These are phyloP conservation scores for Azorinus chamasolen DNA, from an alignment of 2,888 invertebrate genomes.

Conservation along the genomic window DNA sequence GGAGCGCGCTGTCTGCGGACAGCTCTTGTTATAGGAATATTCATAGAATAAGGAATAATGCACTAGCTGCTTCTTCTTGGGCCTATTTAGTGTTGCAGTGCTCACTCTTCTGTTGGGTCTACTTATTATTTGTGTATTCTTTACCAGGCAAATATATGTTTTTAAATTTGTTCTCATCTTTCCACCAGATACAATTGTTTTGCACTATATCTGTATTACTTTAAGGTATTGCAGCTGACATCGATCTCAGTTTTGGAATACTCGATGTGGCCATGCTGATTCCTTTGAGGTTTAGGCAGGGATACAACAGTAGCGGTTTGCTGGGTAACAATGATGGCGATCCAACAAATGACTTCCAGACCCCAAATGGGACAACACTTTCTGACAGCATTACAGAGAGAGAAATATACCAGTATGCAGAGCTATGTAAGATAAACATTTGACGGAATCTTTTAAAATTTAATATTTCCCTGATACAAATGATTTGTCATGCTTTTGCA, in stretches of 20 bases:
- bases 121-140: too few species aligned
- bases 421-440: conserved; percentile 32
- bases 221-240: conserved; percentile 25
- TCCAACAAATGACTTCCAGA: conserved; percentile 32
- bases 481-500: too few species aligned
- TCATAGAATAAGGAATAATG: too few species aligned
- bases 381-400: conserved; percentile 28
- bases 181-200: neutral
- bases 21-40: too few species aligned
- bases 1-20: too few species aligned
- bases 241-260: conserved; percentile 9
- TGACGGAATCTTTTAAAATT: too few species aligned
- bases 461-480: too few species aligned
- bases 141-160: too few species aligned
- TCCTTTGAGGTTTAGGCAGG: conserved; percentile 8
- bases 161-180: too few species aligned
- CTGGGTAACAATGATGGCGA: conserved; percentile 41
- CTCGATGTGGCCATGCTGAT: conserved; percentile 27
- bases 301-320: conserved; percentile 24
- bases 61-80: too few species aligned
- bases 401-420: conserved; percentile 38
- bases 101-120: too few species aligned
- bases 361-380: conserved; percentile 38
- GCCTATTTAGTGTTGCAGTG: too few species aligned
- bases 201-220: neutral